Evolutionary conservation across 2,888 invertebrate genomes (phyloP).

Genomic region (Agelastica alni): DNA sequence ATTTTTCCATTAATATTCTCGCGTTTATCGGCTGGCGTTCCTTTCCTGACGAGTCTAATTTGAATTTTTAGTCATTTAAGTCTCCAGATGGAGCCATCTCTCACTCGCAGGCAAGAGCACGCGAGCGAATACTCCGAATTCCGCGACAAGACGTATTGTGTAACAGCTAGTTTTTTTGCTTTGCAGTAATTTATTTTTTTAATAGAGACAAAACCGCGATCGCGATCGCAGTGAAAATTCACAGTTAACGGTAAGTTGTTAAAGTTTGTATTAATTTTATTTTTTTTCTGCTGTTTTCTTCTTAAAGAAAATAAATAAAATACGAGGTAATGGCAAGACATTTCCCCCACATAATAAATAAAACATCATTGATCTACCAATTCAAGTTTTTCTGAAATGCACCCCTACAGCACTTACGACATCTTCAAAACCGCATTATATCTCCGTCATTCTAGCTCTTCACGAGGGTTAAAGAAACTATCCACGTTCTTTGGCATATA

Average conservation of each 20-base stretch:
- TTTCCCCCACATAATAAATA: too few species aligned
- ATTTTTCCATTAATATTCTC: constrained; percentile 42
- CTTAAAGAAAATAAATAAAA: constrained; percentile 31
- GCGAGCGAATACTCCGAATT: background rate
- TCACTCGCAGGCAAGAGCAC: background rate
- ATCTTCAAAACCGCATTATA: constrained; percentile 6
- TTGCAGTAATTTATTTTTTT: background rate
- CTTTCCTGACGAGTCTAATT: constrained; percentile 36
- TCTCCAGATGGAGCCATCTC: constrained; percentile 30
- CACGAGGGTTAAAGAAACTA: constrained; percentile 2
- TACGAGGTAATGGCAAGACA: constrained; percentile 5
- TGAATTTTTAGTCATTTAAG: constrained; percentile 38
- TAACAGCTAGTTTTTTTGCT: too few species aligned
- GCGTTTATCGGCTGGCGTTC: constrained; percentile 32
- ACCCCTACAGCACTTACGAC: background rate
- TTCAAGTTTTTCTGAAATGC: background rate
- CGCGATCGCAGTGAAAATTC: background rate
- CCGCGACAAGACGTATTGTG: too few species aligned
- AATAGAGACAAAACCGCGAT: background rate
- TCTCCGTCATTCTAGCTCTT: background rate
- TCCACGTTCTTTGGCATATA: background rate
- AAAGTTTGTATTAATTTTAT: background rate
- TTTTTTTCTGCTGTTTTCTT: background rate
- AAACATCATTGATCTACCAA: too few species aligned
- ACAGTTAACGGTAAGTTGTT: background rate